phyloP scores from a whole-genome alignment of 2,888 invertebrate species.

The Mythimna vitellina region DNA sequence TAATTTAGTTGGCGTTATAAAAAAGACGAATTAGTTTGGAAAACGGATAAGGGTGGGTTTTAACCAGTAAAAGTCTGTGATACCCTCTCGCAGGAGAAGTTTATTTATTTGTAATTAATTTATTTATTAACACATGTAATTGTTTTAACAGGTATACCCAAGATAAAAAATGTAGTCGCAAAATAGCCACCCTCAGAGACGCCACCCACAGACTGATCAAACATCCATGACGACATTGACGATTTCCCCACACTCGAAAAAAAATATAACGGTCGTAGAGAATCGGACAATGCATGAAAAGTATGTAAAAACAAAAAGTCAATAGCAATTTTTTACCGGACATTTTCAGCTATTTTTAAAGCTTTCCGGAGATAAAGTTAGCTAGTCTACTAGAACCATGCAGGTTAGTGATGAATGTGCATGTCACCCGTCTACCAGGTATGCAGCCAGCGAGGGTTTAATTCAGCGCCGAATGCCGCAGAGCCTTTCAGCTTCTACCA shows the following conservation, averaged over 20 bases:
- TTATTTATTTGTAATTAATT: too few relatives aligned
- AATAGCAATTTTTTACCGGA: not conserved
- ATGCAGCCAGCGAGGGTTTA: conserved; percentile 58
- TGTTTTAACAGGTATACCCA: too few relatives aligned
- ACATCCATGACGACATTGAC: too few relatives aligned
- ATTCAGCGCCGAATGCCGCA: conserved; percentile 56
- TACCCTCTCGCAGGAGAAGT: not conserved
- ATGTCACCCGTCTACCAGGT: conserved; percentile 32
- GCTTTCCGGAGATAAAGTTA: conserved; percentile 4
- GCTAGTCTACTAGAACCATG: not conserved
- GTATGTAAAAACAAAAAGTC: not conserved
- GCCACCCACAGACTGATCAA: too few relatives aligned
- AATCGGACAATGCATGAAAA: too few relatives aligned
- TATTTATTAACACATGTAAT: too few relatives aligned
- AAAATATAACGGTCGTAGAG: too few relatives aligned
- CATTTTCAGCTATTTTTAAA: conserved; percentile 7
- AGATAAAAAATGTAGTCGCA: too few relatives aligned
- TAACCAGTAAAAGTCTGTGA: not conserved
- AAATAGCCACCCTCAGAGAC: too few relatives aligned
- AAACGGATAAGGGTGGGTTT: too few relatives aligned
- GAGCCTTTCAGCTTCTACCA: conserved; percentile 61
- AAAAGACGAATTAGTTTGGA: too few relatives aligned
- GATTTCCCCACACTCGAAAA: not conserved
- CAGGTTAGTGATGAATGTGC: conserved; percentile 50
- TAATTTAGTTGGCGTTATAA: not conserved